phyloP scores from a whole-genome alignment of 2,113 vertebrate species.

The Psittacula cyanocephala region DNA sequence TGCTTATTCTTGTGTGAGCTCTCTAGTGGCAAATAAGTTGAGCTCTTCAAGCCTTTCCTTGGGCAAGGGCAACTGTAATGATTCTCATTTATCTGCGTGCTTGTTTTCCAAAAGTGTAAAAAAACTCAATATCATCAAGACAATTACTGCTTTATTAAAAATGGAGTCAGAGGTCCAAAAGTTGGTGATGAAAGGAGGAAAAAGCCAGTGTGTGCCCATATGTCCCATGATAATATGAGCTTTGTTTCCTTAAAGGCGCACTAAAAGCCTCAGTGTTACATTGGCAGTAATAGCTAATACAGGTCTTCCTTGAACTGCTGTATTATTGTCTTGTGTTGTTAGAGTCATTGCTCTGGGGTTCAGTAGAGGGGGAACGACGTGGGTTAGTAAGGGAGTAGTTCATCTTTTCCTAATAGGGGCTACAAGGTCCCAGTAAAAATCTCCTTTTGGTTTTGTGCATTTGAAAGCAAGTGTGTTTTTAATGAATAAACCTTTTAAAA shows the following conservation, averaged over 20 bases:
- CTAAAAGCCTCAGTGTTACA: background rate
- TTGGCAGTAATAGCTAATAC: background rate
- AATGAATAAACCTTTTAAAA: background rate
- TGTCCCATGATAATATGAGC: background rate
- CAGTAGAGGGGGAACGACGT: background rate
- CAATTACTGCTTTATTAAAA: background rate
- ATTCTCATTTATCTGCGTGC: background rate
- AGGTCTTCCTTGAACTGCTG: background rate
- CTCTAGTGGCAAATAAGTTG: background rate
- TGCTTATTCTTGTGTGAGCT: background rate
- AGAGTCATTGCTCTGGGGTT: background rate
- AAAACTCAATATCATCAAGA: background rate
- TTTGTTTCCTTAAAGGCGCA: background rate
- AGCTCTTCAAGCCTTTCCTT: background rate
- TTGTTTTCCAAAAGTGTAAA: background rate
- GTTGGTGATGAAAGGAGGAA: background rate
- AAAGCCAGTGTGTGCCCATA: background rate
- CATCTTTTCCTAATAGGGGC: background rate
- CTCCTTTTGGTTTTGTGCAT: background rate
- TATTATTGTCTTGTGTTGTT: accelerated
- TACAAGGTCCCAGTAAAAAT: background rate
- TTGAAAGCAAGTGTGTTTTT: background rate
- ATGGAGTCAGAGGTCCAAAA: background rate
- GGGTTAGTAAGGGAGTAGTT: background rate
- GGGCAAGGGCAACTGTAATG: background rate